These are phyloP conservation scores for Neomonachus schauinslandi DNA, from an alignment of 2,113 vertebrate genomes.

Conservation along the genomic window DNA sequence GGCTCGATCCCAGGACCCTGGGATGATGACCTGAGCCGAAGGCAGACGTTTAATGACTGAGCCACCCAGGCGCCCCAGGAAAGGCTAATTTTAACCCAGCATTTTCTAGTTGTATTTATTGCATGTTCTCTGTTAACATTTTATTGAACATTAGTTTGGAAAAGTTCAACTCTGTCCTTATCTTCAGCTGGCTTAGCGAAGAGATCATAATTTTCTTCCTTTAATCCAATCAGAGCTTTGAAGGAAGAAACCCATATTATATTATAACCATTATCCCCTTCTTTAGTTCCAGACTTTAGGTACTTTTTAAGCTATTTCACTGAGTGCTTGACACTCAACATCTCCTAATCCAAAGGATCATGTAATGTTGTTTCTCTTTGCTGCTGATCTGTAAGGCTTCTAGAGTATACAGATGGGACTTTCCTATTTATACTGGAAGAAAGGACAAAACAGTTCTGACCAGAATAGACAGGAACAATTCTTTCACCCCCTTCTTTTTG, in stretches of 20 bases:
- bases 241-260: constrained; percentile 16
- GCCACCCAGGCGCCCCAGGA: no score
- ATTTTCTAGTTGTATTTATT: constrained; percentile 21
- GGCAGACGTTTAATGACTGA: no score
- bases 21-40: no score
- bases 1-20: no score
- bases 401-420: background rate
- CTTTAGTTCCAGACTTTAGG: background rate
- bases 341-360: background rate
- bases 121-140: constrained; percentile 24
- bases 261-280: constrained; percentile 10
- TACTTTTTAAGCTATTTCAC: background rate
- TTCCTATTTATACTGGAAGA: background rate
- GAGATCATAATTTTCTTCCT: background rate
- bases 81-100: background rate
- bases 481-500: background rate
- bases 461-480: background rate
- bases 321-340: background rate
- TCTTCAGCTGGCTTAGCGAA: constrained; percentile 3
- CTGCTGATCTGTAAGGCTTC: background rate
- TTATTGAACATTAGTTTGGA: constrained; percentile 16
- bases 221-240: background rate
- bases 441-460: background rate
- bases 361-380: background rate
- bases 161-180: background rate